Conservation (phyloP, 2,113 vertebrate genomes). For the Vulpes ferrilata region DNA sequence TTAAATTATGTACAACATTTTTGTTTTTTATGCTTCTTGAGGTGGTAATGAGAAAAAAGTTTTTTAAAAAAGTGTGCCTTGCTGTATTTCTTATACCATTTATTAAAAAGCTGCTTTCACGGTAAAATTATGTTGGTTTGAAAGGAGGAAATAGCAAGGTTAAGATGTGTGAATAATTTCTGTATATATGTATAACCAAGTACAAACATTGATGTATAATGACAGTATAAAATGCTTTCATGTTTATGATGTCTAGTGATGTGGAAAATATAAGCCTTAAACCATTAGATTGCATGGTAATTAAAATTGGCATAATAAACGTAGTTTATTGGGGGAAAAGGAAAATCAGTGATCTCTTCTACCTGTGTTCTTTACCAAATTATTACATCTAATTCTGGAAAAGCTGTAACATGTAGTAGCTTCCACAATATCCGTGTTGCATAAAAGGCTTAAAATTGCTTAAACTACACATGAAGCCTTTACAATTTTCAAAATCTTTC, state of each 20-base stretch:
- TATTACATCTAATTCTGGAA: conserved; percentile 67
- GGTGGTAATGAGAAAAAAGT: conserved; percentile 88
- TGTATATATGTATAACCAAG: conserved; percentile 96
- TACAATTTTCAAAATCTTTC: conserved; percentile 62
- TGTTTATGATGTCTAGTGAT: conserved; percentile 95
- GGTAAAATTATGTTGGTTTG: conserved; percentile 89
- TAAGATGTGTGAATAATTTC: conserved; percentile 92
- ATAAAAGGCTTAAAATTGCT: conserved; percentile 71
- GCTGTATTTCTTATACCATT: conserved; percentile 95
- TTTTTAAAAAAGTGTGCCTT: conserved; percentile 97
- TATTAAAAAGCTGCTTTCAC: conserved; percentile 93
- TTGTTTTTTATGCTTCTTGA: conserved; percentile 90
- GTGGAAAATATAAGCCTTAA: conserved; percentile 96
- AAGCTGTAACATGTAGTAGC: conserved; percentile 58
- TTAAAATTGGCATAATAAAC: conserved; percentile 95
- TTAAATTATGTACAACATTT: conserved; percentile 89
- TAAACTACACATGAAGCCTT: conserved; percentile 58
- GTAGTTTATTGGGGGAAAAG: conserved; percentile 92
- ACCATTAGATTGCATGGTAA: conserved; percentile 97
- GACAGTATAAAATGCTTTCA: conserved; percentile 93
- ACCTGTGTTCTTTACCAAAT: conserved; percentile 83
- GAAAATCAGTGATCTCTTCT: conserved; percentile 88
- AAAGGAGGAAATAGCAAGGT: conserved; percentile 91
- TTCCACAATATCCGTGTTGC: conserved; percentile 22
- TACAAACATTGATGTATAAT: conserved; percentile 93